phyloP scores from a whole-genome alignment of 2,888 invertebrate genomes.

The Laothoe populi region DNA sequence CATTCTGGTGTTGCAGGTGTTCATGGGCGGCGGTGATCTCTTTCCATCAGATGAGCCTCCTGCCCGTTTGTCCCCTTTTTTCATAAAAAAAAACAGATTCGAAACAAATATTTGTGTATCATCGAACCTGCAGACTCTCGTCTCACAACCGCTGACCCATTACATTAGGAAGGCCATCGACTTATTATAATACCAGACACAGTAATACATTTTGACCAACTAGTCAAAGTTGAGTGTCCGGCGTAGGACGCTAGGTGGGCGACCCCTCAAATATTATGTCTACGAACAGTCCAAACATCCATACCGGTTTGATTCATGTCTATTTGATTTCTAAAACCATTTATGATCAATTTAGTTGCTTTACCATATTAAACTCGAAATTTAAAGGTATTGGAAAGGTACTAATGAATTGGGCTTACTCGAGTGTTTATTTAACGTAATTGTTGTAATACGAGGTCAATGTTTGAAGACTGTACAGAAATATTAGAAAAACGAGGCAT shows the following conservation, averaged over 20 bases:
- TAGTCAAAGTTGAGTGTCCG: conserved; percentile 9
- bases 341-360: not conserved
- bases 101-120: too few species aligned
- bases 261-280: conserved; percentile 9
- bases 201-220: not conserved
- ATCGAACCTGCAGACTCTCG: too few species aligned
- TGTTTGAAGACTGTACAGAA: too few species aligned
- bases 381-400: not conserved
- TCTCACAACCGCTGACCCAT: too few species aligned
- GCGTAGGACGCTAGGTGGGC: conserved; percentile 10
- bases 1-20: too few species aligned
- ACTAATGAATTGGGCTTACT: not conserved
- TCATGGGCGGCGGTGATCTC: too few species aligned
- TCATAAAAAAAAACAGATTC: too few species aligned
- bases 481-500: too few species aligned
- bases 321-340: not conserved
- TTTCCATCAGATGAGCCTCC: too few species aligned
- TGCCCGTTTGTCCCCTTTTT: too few species aligned
- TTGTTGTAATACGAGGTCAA: not conserved
- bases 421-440: not conserved
- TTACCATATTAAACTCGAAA: not conserved
- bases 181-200: too few species aligned
- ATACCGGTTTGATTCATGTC: not conserved
- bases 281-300: not conserved
- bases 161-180: too few species aligned